phyloP scores from a whole-genome alignment of 2,113 vertebrate genomes.

The Columba livia region DNA sequence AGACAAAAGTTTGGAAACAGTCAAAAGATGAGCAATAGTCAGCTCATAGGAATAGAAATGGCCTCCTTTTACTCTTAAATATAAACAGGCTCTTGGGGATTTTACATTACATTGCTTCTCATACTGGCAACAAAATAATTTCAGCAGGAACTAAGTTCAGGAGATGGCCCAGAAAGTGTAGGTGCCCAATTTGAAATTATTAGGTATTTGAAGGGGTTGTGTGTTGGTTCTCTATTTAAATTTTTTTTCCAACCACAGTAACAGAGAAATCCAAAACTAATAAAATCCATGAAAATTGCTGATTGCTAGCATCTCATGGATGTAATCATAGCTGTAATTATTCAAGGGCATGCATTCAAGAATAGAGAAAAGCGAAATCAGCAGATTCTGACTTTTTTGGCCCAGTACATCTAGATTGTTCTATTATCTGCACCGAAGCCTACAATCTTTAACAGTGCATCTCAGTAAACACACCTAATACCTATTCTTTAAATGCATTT shows the following conservation, averaged over 20 bases:
- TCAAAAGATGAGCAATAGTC: background rate
- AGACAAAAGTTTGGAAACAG: background rate
- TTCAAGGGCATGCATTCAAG: background rate
- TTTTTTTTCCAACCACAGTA: background rate
- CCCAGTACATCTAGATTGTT: background rate
- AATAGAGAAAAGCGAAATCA: background rate
- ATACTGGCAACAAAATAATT: background rate
- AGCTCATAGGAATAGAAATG: background rate
- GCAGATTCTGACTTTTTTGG: background rate
- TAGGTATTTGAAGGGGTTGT: background rate
- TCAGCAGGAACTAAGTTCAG: background rate
- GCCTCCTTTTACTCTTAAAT: background rate
- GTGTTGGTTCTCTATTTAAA: background rate
- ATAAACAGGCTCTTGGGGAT: background rate
- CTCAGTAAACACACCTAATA: background rate
- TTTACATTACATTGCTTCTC: background rate
- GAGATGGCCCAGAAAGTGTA: background rate
- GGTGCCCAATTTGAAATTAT: background rate
- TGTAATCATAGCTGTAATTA: background rate
- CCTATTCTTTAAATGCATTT: background rate
- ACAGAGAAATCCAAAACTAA: background rate
- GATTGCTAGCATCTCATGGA: background rate
- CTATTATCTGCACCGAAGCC: background rate
- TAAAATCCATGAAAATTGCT: background rate
- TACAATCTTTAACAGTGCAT: background rate